Evolutionary conservation across 2,888 invertebrate species (phyloP), one percentile per base, ranked within the genome.

Genomic region (Ectropis crepuscularia): DNA sequence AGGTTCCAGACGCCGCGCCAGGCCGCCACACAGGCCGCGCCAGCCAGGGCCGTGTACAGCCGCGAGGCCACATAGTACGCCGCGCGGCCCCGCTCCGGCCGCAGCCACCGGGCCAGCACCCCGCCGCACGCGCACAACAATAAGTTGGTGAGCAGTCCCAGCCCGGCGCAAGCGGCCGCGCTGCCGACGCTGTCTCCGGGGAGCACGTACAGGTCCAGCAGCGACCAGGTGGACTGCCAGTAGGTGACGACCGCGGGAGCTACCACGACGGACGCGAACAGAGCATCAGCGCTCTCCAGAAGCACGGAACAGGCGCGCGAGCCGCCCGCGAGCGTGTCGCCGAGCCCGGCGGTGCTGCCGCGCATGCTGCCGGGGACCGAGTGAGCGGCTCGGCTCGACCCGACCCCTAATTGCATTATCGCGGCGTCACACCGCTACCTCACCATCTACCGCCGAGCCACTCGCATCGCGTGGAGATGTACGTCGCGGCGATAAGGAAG

Each of bases 1-100:
- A 95, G 89, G 74, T 94, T 93, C 97, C 97, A 98, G 49, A 96
- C 95, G 0, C 98, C 98, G 7, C 97, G 94, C 98, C 98, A 98
- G 65, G 96, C 96, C 79, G 96, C 97, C 48, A 98, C 97, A 84
- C 97, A 97, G 68, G 96, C 95, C 74, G 96, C 94, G 7, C 96
- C 97, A 79, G 96, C 97, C 70, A 95, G 82, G 67, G 94, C 93
- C 12, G 97, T 97, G 83, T 97, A 97, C 38, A 95, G 71, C 60
- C 97, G 91, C 69, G 97, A 97, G 60, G 94, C 83, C 61, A 95
- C 83, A 78, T 96, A 96, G 85, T 95, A 97, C 54, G 94, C 92
- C 59, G 96, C 86, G 65, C 96, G 87, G 67, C 95, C 95, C 54
- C 94, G 94, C 73, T 96, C 95, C 5, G 97, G 96, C 80, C 95